Conservation (phyloP, 2,888 invertebrate species). For the Netelia fuscicornis region DNA sequence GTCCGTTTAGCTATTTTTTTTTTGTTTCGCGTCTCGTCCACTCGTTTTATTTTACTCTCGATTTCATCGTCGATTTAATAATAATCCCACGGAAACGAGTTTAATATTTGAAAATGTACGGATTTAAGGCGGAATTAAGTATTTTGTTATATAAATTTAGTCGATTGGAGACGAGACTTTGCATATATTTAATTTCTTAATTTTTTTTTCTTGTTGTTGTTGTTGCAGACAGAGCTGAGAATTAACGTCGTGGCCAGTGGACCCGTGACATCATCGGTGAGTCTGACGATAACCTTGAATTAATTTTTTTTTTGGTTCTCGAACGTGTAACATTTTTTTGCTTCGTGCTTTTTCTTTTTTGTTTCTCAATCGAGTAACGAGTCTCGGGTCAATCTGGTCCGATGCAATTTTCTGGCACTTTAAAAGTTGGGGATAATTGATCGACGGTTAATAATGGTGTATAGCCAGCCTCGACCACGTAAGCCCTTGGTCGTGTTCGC, state of each 20-base stretch:
- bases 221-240: conserved; percentile 57
- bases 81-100: conserved; percentile 1
- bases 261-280: conserved; percentile 74
- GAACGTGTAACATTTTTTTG: neutral
- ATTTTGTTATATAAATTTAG: too few relatives aligned
- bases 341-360: neutral
- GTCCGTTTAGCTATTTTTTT: conserved; percentile 30
- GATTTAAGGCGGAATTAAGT: too few relatives aligned
- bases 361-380: neutral
- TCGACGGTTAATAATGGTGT: too few relatives aligned
- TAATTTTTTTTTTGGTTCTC: neutral
- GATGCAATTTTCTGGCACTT: too few relatives aligned
- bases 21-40: neutral
- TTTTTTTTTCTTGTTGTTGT: conserved; percentile 27
- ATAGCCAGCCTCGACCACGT: too few relatives aligned
- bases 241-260: conserved; percentile 38
- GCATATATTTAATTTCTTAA: neutral
- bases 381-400: too few relatives aligned
- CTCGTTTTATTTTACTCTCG: conserved; percentile 47
- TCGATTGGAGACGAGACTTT: neutral
- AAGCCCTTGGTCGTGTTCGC: too few relatives aligned
- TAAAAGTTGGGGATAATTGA: too few relatives aligned
- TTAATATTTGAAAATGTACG: neutral
- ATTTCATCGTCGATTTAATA: conserved; percentile 43
- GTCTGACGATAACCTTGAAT: conserved; percentile 56